phyloP scores from a whole-genome alignment of 2,113 vertebrate species.

The Chlorocebus sabaeus region DNA sequence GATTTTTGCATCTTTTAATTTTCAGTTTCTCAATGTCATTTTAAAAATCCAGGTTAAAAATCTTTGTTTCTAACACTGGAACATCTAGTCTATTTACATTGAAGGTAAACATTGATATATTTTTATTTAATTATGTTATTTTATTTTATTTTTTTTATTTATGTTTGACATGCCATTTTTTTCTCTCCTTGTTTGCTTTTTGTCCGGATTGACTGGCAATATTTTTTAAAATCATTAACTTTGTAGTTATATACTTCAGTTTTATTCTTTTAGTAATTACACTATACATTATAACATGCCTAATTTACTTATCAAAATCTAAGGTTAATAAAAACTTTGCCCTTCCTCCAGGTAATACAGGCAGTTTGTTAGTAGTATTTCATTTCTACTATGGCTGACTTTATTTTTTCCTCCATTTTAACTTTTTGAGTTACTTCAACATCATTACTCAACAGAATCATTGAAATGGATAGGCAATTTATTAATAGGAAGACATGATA shows the following conservation, averaged over 20 bases:
- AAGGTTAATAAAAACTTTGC: neutral
- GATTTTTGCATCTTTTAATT: neutral
- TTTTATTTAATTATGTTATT: neutral
- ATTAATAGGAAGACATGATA: neutral
- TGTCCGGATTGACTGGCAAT: neutral
- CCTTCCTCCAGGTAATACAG: neutral
- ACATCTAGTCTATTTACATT: neutral
- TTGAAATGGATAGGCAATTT: neutral
- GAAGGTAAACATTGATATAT: neutral
- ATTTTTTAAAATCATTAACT: neutral
- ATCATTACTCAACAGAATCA: neutral
- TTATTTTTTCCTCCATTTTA: neutral
- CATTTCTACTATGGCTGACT: neutral
- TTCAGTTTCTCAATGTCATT: neutral
- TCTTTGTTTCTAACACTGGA: neutral
- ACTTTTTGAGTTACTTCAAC: neutral
- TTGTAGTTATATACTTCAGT: neutral
- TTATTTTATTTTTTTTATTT: neutral
- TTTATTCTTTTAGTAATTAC: neutral
- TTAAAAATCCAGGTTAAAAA: neutral
- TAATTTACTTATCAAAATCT: neutral
- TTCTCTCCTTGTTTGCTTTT: neutral
- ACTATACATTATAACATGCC: neutral
- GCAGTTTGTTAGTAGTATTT: neutral
- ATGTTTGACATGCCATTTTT: neutral